Conservation (phyloP, 2,888 invertebrate species). For the Sycophila texana region DNA sequence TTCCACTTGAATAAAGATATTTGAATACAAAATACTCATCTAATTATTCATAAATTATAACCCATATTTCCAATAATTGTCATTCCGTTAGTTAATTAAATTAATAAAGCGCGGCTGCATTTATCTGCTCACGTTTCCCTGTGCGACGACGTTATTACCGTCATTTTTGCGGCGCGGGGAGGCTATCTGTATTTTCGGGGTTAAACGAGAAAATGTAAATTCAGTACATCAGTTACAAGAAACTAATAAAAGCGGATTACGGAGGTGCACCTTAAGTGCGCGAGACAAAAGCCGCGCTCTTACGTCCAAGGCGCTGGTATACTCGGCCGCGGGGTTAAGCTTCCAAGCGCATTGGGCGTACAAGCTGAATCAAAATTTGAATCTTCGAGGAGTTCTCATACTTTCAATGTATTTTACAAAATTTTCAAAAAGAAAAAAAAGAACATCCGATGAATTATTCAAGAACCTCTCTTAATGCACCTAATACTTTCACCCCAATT, state of each 20-base stretch:
- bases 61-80: no score
- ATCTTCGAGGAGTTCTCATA: not conserved
- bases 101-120: not conserved
- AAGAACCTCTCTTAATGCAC: no score
- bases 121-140: not conserved
- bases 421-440: no score
- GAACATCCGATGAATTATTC: no score
- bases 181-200: conserved; percentile 22
- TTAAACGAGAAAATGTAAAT: conserved; percentile 43
- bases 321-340: conserved; percentile 31
- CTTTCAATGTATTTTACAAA: no score
- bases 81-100: not conserved
- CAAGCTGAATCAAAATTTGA: conserved; percentile 28
- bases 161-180: conserved; percentile 14
- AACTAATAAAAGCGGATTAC: conserved; percentile 53
- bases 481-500: no score
- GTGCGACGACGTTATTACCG: not conserved
- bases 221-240: conserved; percentile 45
- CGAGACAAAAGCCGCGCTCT: conserved; percentile 33
- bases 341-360: conserved; percentile 37
- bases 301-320: conserved; percentile 31
- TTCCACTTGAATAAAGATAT: no score
- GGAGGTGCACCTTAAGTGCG: not conserved
- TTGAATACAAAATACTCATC: no score
- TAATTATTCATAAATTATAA: no score